A percentile compares a stretch with the other conserved stretches of the same genome.
Evolutionary conservation across 2,797 vertebrate genomes (phyloP).

Genomic region (Cossypha dichroa): DNA sequence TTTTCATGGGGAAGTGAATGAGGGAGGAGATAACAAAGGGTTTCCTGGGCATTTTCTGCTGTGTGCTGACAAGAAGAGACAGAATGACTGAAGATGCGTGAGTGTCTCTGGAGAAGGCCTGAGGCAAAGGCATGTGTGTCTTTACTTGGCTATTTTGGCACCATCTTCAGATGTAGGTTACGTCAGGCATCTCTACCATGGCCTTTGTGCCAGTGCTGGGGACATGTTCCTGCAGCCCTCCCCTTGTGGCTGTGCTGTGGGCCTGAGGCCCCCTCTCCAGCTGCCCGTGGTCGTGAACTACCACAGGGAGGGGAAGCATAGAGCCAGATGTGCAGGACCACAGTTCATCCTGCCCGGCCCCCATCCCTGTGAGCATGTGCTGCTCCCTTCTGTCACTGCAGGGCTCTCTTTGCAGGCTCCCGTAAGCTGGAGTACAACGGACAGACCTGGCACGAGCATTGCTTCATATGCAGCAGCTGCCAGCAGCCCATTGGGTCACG

Average conservation of each 20-base stretch:
- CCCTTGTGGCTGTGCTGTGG: not conserved
- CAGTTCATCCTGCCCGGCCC: not conserved
- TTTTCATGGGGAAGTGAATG: not conserved
- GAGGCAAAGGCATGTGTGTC: constrained; percentile 10
- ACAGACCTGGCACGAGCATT: constrained; percentile 95
- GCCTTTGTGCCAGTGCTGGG: not conserved
- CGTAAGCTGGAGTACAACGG: constrained; percentile 96
- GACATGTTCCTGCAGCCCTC: not conserved
- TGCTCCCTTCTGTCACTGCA: not conserved
- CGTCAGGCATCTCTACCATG: not conserved
- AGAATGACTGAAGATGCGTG: not conserved
- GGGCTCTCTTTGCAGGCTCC: constrained; percentile 80
- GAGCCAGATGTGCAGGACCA: not conserved
- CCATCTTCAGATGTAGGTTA: not conserved
- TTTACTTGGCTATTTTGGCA: constrained; percentile 23
- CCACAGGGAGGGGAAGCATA: not conserved
- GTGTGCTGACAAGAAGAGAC: not conserved
- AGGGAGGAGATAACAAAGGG: not conserved
- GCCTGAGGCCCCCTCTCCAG: not conserved
- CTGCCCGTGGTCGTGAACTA: not conserved
- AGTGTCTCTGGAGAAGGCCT: not conserved
- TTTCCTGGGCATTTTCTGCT: constrained; percentile 22
- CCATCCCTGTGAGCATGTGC: not conserved
- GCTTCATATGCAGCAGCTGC: constrained; percentile 96
- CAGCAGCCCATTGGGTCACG: constrained; percentile 95